Evolutionary conservation across 2,113 vertebrate genomes (phyloP), one percentile per base, ranked within the genome.

Genomic region (Toxotes jaculatrix): DNA sequence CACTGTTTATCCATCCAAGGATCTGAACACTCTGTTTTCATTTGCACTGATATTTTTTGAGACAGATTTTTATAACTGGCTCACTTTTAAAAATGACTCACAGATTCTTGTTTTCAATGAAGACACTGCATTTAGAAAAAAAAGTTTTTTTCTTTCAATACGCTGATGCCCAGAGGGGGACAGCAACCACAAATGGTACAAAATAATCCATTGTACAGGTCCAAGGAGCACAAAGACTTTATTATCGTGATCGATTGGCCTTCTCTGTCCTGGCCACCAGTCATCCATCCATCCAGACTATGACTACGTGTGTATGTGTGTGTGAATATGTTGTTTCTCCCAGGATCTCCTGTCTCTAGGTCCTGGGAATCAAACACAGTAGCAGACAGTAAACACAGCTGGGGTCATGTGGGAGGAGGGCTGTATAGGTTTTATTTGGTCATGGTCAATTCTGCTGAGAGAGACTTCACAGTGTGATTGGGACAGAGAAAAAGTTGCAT

Each of bases 301-400:
- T 11, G n/a, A 70, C 23, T 71, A 7, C 43, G 61, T 74, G 34
- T 76, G 59, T 59, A 38, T 72, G 55, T 16, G 59, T 45, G 32
- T 17, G 74, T 64, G 47, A 8, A 1, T 13, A 40, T 63, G 63
- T 43, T 83, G 67, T 65, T 78, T 42, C 74, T 76, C 88, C 79
- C 88, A 85, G 80, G 87, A 72, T 91, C 85, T 77, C 67, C 72
- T 85, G 67, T 63, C 64, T 72, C 21, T 66, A 53, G 82, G 84
- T 87, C 85, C 83, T 91, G 85, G 88, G 89, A 91, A 88, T 77
- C 57, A 74, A 82, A 74, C 62, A 64, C 57, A 80, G 45, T 59
- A 60, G 63, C 73, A 72, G 47, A 62, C 80, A 78, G 82, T 82
- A 93, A 92, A 91, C 83, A 90, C 82, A 85, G 70, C 78, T 64